phyloP scores from a whole-genome alignment of 35 echinoderm and acorn worm species.

The Heliocidaris tuberculata region DNA sequence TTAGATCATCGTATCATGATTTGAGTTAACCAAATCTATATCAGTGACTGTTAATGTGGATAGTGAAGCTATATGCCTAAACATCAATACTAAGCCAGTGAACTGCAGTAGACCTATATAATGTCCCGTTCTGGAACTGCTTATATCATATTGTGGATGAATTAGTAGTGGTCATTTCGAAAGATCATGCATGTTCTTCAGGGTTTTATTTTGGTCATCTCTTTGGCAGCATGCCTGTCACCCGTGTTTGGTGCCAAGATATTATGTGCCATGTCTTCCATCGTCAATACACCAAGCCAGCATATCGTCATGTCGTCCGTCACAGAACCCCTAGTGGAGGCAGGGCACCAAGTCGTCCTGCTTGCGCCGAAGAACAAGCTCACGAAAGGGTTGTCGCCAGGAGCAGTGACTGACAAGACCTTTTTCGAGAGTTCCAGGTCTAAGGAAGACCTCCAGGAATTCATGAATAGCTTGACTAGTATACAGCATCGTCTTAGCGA shows the following conservation, averaged over 20 bases:
- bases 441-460: not conserved
- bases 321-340: slow-evolving; percentile 24
- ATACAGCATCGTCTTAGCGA: not conserved
- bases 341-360: slow-evolving; percentile 7
- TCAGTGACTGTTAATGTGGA: too few species aligned
- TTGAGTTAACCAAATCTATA: too few species aligned
- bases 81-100: too few species aligned
- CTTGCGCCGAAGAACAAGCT: slow-evolving; percentile 21
- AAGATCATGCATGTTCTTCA: not conserved
- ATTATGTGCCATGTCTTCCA: not conserved
- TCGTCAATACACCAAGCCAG: slow-evolving; percentile 17
- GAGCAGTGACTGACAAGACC: slow-evolving; percentile 21
- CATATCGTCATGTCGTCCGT: slow-evolving; percentile 35
- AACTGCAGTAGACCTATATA: too few species aligned
- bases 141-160: too few species aligned
- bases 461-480: not conserved
- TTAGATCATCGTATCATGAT: too few species aligned
- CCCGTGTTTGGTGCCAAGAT: not conserved
- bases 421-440: not conserved
- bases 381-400: not conserved
- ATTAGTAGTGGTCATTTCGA: too few species aligned
- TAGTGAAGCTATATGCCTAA: too few species aligned
- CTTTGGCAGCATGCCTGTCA: not conserved
- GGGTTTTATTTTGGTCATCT: not conserved
- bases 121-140: too few species aligned